phyloP scores from a whole-genome alignment of 1,140 invertebrate genomes.

The Samia ricini region DNA sequence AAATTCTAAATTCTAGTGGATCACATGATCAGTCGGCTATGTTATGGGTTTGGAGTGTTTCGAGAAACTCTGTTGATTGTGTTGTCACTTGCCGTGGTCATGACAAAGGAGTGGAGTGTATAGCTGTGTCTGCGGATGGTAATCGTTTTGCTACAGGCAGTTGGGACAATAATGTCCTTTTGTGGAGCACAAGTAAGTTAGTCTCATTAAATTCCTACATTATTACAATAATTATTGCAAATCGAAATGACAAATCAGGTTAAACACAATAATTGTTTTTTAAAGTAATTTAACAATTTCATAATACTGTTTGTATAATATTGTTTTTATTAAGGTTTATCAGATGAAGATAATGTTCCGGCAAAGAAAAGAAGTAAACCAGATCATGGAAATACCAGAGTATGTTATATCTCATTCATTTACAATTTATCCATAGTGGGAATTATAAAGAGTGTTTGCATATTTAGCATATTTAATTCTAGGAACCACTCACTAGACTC shows the following conservation, averaged over 20 bases:
- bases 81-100: constrained; percentile 84
- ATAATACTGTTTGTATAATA: constrained; percentile 6
- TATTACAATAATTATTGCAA: background rate
- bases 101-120: constrained; percentile 91
- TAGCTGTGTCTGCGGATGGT: constrained; percentile 83
- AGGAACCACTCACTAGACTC: constrained; percentile 92
- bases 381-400: constrained; percentile 69
- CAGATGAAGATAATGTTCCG: constrained; percentile 74
- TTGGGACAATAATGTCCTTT: constrained; percentile 92
- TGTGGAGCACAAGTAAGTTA: constrained; percentile 85
- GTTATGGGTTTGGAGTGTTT: constrained; percentile 93
- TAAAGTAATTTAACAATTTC: constrained; percentile 10
- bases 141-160: constrained; percentile 91
- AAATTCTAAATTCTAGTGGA: constrained; percentile 77
- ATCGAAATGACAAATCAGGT: background rate
- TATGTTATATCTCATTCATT: constrained; percentile 36
- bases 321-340: constrained; percentile 46
- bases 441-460: background rate
- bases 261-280: constrained; percentile 10
- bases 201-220: background rate
- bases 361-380: constrained; percentile 74
- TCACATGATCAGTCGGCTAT: constrained; percentile 96
- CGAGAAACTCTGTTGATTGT: constrained; percentile 87
- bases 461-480: constrained; percentile 28
- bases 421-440: background rate